Evolutionary conservation across 1,140 invertebrate genomes (phyloP), one percentile per base, ranked within the genome.

Genomic region (Euura saliciscinereae): DNA sequence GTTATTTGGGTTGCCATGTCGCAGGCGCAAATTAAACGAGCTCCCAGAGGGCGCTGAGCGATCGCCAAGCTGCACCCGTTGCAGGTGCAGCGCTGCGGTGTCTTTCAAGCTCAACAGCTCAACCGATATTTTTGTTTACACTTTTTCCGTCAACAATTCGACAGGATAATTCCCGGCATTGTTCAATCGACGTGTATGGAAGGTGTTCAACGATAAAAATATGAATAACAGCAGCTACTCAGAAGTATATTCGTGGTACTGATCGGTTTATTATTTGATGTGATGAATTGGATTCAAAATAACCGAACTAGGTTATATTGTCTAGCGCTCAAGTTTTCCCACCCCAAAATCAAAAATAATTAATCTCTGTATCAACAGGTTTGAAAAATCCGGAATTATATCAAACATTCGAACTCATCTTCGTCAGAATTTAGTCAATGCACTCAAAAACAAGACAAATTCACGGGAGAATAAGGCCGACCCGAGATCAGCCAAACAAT

Each of bases 361-460:
- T 67, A 0, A 67, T 45, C 44, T 7, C 3, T 69, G 45, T 42
- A 72, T 77, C 3, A 28, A 28, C 43, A 88, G 86, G 86, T 87
- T 88, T 73, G 86, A 88, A 44, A 85, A 82, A 75, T 82, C 78
- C 74, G 86, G 86, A 45, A 80, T 88, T 45, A 87, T 88, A 77
- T 84, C 85, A 6, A 84, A 86, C 43, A 78, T 88, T 44, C 81
- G 86, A 71, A 87, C 85, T 0, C 85, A 86, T 65, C 78, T 88
- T 6, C 81, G 86, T 8, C 82, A 86, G 46, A 87, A 86, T 77
- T 77, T 88, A 66, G 80, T 88, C 8, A 83, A 84, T 44, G 84
- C 85, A 13, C 79, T 88, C 45, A 86, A 85, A 75, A 80, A 69
- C 44, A 86, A 82, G 76, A 82, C 86, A 66, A 71, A 80, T 8